Evolutionary conservation across 2,888 invertebrate species (phyloP).

Genomic region (Dicyrtoma fusca): DNA sequence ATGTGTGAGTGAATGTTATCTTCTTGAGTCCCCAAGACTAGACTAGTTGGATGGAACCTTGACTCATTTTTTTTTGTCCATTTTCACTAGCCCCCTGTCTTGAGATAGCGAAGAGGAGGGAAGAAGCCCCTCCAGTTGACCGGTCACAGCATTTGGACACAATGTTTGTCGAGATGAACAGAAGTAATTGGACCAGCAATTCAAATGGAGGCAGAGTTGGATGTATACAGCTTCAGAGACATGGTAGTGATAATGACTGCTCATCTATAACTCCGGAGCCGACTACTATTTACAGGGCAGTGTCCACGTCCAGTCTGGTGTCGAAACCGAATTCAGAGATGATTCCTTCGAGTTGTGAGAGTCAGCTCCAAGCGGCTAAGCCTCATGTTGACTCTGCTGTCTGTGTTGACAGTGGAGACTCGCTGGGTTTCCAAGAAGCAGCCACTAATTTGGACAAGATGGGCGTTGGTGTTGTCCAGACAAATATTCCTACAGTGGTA

Average conservation of each 20-base stretch:
- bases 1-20: neutral
- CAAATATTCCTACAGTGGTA: too few species aligned
- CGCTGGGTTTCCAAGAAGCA: neutral
- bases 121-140: neutral
- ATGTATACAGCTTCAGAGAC: slow-evolving; percentile 15
- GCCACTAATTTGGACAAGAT: neutral
- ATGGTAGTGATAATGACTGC: slow-evolving; percentile 18
- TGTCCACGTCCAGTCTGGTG: slow-evolving; percentile 13
- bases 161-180: slow-evolving; percentile 18
- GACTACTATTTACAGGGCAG: slow-evolving; percentile 14
- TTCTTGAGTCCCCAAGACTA: slow-evolving; percentile 1
- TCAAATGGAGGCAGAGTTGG: neutral
- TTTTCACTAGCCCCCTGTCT: slow-evolving; percentile 34
- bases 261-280: slow-evolving; percentile 15
- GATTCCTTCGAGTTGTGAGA: neutral
- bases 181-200: slow-evolving; percentile 6
- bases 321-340: neutral
- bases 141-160: neutral
- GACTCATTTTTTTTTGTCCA: slow-evolving; percentile 27
- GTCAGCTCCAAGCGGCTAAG: neutral
- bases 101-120: slow-evolving; percentile 20
- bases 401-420: neutral
- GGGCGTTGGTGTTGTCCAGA: too few species aligned
- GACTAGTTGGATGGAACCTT: neutral
- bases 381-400: neutral